Evolutionary conservation across 2,888 invertebrate species (phyloP).

Genomic region (Lithosia quadra): DNA sequence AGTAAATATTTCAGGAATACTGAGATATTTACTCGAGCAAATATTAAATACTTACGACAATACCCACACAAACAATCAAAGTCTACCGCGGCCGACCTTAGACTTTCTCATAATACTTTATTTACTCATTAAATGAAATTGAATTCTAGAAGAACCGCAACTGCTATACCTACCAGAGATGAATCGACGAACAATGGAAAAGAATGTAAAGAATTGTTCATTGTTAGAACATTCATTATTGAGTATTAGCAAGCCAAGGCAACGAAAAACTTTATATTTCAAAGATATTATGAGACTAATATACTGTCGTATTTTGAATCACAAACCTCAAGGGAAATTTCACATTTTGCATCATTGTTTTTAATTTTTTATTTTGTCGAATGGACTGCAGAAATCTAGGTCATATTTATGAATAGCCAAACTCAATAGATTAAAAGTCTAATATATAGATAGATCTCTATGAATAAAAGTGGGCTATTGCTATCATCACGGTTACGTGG

Average conservation of each 20-base stretch:
- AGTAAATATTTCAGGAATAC: not conserved
- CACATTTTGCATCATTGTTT: too few species aligned
- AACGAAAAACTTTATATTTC: not conserved
- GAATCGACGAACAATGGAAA: not conserved
- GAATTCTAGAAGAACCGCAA: conserved; percentile 38
- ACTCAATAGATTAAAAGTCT: too few species aligned
- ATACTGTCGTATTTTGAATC: too few species aligned
- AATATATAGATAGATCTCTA: too few species aligned
- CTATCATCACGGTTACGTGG: too few species aligned
- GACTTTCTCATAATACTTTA: conserved; percentile 28
- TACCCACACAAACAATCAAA: not conserved
- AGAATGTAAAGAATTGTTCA: conserved; percentile 10
- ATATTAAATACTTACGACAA: conserved; percentile 4
- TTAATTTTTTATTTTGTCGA: too few species aligned
- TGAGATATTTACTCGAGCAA: conserved; percentile 9
- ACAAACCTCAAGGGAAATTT: not conserved
- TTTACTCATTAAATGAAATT: conserved; percentile 45
- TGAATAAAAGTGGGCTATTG: too few species aligned
- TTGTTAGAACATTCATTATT: conserved; percentile 3
- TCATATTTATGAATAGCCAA: not conserved
- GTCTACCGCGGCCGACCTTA: conserved; percentile 13
- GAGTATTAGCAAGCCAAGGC: not conserved
- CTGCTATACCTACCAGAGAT: conserved; percentile 10
- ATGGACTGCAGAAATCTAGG: not conserved
- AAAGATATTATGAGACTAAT: too few species aligned